Conservation (phyloP, 2,888 invertebrate species). For the Cantharis lateralis region DNA sequence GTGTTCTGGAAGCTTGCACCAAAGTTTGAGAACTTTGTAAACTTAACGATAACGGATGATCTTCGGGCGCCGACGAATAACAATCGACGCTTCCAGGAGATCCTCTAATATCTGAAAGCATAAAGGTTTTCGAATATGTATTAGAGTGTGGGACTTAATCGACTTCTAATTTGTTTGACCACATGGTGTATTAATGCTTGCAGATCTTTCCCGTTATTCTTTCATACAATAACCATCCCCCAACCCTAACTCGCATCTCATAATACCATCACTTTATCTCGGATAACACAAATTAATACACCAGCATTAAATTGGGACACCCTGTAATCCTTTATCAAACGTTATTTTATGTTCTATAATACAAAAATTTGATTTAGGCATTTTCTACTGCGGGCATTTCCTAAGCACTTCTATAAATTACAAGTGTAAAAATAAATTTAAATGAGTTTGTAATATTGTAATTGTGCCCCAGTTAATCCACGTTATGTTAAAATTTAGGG, state of each 20-base stretch:
- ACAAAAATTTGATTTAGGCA: not conserved
- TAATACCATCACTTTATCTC: constrained; percentile 54
- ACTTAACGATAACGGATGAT: constrained; percentile 64
- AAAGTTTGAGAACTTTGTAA: constrained; percentile 63
- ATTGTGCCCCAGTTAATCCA: constrained; percentile 34
- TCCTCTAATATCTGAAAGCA: constrained; percentile 50
- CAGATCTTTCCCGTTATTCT: constrained; percentile 38
- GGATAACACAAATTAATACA: constrained; percentile 56
- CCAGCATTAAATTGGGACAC: constrained; percentile 53
- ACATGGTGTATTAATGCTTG: constrained; percentile 49
- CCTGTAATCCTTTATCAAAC: constrained; percentile 44
- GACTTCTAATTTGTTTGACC: constrained; percentile 56
- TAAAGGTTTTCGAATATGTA: not conserved
- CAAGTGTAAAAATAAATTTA: not conserved
- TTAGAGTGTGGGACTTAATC: constrained; percentile 40
- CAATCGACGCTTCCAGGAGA: constrained; percentile 54
- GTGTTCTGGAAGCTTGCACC: constrained; percentile 67
- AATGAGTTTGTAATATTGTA: constrained; percentile 17
- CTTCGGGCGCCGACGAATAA: constrained; percentile 49
- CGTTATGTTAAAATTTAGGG: constrained; percentile 38
- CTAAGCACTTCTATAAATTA: not conserved
- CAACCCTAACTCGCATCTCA: constrained; percentile 50
- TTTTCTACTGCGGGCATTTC: no score
- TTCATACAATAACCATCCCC: constrained; percentile 38
- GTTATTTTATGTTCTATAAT: not conserved